Conservation (phyloP, 2,888 invertebrate species). For the Cylindroiulus punctatus region DNA sequence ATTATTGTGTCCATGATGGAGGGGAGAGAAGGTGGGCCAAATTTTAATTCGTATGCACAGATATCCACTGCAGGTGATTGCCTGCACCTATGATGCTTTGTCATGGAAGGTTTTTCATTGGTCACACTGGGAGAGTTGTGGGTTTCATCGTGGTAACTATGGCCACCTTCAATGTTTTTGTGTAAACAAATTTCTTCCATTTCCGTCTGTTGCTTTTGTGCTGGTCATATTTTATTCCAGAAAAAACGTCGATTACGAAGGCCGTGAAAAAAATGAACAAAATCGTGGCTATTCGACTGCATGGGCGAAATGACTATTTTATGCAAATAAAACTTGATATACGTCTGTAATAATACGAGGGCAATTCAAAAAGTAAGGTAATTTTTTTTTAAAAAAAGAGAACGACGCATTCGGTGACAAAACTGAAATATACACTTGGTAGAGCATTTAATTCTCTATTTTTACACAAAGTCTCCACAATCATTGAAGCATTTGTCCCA, state of each 20-base stretch:
- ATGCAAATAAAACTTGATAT: no score
- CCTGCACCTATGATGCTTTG: background rate
- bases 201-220: background rate
- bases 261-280: no score
- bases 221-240: background rate
- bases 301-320: no score
- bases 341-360: no score
- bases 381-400: no score
- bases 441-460: no score
- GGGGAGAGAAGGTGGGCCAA: background rate
- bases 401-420: no score
- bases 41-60: background rate
- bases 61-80: background rate
- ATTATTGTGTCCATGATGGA: background rate
- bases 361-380: no score
- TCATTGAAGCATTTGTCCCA: no score
- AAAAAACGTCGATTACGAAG: background rate
- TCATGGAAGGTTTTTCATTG: background rate
- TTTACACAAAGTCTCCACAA: no score
- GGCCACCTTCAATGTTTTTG: background rate
- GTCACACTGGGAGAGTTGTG: background rate
- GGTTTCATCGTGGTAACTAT: constrained; percentile 11
- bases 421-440: no score
- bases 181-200: background rate
- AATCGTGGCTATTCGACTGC: no score